Evolutionary conservation across 2,888 invertebrate genomes (phyloP), one percentile per base, ranked within the genome.

Genomic region (Rhamnusium bicolor): DNA sequence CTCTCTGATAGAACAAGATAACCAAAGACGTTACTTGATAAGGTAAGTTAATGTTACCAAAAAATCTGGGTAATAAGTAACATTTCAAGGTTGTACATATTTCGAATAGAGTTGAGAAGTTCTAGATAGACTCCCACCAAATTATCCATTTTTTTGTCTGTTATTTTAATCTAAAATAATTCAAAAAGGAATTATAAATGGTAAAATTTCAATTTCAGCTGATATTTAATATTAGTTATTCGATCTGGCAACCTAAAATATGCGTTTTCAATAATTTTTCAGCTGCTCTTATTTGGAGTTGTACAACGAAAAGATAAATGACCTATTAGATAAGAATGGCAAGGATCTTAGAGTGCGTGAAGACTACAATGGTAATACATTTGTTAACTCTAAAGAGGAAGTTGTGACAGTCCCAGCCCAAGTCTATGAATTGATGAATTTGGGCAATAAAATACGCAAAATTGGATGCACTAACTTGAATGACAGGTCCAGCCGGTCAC

Each of bases 241-340:
- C n/a, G n/a, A n/a, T n/a, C n/a, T n/a, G n/a, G n/a, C n/a, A n/a
- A n/a, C n/a, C n/a, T n/a, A 6, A 24, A 24, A 24, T 24, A 24
- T 24, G 24, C 24, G 24, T 24, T 24, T 24, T n/a, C n/a, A 2
- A n/a, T 40, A n/a, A 40, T 4, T 40, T 56, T 88, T 89, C 83
- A 94, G 96, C 83, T 94, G 95, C 27, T 94, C 95, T 0, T 96
- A 94, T 84, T 91, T 97, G 75, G 97, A 97, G 88, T 95, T 97
- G 58, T 96, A 97, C 85, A 96, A 96, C 87, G 97, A 97, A 85
- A 93, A 92, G 76, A 89, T 97, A 0, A 92, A 90, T 72, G 97
- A 97, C 86, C 89, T 97, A 6, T 87, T 97, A 0, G 90, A 92
- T 78, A 88, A 90, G 10, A 89, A 89, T 8, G 91, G 90, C 63